Evolutionary conservation across 2,888 invertebrate species (phyloP).

Genomic region (Agelastica alni): DNA sequence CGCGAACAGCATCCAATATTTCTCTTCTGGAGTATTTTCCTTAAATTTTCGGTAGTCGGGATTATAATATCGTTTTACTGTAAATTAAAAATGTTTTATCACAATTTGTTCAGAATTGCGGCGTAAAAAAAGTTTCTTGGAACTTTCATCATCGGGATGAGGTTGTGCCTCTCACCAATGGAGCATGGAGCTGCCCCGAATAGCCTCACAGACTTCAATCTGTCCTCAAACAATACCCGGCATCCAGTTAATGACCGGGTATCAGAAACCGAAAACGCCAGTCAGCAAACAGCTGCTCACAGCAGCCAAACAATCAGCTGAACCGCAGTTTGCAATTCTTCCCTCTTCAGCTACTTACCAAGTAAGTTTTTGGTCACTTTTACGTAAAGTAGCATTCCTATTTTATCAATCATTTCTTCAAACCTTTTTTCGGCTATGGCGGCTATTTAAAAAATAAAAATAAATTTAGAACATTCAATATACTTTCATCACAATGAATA

Average conservation of each 20-base stretch:
- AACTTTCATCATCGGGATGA: constrained; percentile 15
- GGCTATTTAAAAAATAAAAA: too few species aligned
- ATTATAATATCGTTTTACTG: too few species aligned
- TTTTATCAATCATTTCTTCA: too few species aligned
- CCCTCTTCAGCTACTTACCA: constrained; percentile 57
- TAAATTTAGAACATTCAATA: too few species aligned
- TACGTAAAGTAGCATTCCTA: too few species aligned
- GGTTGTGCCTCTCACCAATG: constrained; percentile 40
- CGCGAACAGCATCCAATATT: not conserved
- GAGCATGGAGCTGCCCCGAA: constrained; percentile 54
- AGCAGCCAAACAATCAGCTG: constrained; percentile 42
- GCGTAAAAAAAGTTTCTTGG: constrained; percentile 1
- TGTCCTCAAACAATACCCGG: constrained; percentile 46
- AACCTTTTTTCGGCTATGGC: too few species aligned
- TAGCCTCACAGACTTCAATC: constrained; percentile 53
- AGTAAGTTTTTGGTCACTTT: constrained; percentile 16
- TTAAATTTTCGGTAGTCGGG: too few species aligned
- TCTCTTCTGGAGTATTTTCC: not conserved
- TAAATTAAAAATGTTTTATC: not conserved
- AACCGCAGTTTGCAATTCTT: constrained; percentile 53
- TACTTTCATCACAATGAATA: too few species aligned
- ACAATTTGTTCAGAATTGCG: not conserved
- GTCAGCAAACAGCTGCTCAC: constrained; percentile 49
- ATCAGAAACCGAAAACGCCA: constrained; percentile 41
- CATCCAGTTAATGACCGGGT: constrained; percentile 44